phyloP scores from a whole-genome alignment of 2,113 vertebrate species.

The Oncorhynchus tshawytscha region DNA sequence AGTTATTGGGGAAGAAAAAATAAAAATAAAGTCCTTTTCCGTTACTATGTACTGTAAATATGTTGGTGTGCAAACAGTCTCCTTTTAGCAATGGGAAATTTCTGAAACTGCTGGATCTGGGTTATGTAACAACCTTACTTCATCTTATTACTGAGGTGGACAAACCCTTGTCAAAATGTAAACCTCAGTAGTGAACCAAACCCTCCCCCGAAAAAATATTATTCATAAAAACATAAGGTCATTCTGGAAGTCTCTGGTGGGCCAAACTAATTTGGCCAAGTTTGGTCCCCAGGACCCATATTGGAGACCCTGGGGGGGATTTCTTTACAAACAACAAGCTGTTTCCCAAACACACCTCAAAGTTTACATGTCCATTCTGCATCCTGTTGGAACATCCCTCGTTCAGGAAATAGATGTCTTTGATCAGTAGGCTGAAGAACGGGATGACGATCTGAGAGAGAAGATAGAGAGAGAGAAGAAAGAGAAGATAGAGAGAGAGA shows the following conservation, averaged over 20 bases:
- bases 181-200: too few species aligned
- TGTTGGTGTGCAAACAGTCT: neutral
- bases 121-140: neutral
- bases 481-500: conserved; percentile 39
- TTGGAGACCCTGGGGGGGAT: neutral
- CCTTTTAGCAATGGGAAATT: neutral
- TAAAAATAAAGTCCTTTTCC: neutral
- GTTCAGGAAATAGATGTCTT: conserved; percentile 96
- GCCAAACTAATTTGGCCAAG: too few species aligned
- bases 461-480: too few species aligned
- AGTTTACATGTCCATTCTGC: conserved; percentile 89
- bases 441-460: conserved; percentile 89
- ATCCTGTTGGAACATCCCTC: conserved; percentile 88
- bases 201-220: too few species aligned
- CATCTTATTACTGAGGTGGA: neutral
- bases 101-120: neutral
- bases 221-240: too few species aligned
- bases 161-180: too few species aligned
- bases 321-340: neutral
- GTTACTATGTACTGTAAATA: conserved; percentile 12
- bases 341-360: conserved; percentile 75
- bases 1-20: conserved; percentile 32
- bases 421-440: conserved; percentile 96
- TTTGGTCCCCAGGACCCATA: too few species aligned
- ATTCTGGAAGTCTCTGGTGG: too few species aligned